phyloP scores from a whole-genome alignment of 2,113 vertebrate genomes.

The Fregetta grallaria region DNA sequence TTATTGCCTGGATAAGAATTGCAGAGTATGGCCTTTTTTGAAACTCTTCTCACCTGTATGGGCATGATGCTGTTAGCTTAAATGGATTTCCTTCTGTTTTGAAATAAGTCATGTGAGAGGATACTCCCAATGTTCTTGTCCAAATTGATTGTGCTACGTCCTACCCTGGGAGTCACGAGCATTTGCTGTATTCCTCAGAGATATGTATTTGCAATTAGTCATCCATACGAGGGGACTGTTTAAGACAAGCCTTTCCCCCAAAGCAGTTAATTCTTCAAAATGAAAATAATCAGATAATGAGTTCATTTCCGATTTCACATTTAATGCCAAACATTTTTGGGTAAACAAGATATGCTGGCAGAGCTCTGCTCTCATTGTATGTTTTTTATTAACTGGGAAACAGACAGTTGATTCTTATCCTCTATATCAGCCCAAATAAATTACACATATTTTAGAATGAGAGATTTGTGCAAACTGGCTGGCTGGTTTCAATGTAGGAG shows the following conservation, averaged over 20 bases:
- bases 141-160: not conserved
- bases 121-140: not conserved
- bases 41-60: not conserved
- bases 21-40: not conserved
- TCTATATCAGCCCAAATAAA: conserved; percentile 57
- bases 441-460: conserved; percentile 42
- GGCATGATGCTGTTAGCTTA: not conserved
- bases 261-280: conserved; percentile 76
- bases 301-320: conserved; percentile 78
- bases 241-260: conserved; percentile 66
- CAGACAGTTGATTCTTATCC: conserved; percentile 68
- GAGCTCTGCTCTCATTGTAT: conserved; percentile 64
- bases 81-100: conserved; percentile 32
- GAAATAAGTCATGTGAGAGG: not conserved
- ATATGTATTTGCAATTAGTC: conserved; percentile 65
- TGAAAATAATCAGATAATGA: conserved; percentile 82
- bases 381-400: conserved; percentile 73
- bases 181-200: not conserved
- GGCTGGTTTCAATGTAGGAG: not conserved
- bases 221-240: conserved; percentile 43
- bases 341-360: conserved; percentile 75
- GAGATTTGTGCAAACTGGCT: conserved; percentile 52
- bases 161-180: not conserved
- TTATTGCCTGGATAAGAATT: not conserved
- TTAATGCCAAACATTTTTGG: conserved; percentile 73